Base-by-base conservation (phyloP, 2,113 vertebrate species). In the Psettodes erumei region DNA sequence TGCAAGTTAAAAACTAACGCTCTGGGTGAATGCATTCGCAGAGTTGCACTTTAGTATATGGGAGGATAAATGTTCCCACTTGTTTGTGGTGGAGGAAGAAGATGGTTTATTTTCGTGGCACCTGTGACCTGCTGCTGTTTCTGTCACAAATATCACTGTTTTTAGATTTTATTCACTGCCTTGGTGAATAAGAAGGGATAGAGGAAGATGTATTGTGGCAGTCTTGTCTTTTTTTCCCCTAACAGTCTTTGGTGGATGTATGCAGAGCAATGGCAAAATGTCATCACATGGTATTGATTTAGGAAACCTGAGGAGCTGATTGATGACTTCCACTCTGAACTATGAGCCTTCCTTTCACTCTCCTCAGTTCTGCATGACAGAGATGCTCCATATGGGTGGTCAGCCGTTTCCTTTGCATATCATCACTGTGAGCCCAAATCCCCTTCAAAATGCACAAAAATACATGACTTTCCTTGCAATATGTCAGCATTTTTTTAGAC, bases 111-210 rank as follows among this genome's bases (percentile, higher is more conserved):
- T 92, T 89, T 66, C 68, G 40, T 87, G 89, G 87, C 91, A 93
- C 91, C 92, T 92, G 91, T 93, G 93, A 91, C 91, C 89, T 73
- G 88, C 85, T 71, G 59, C 72, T 66, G 61, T 79, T 88, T 74
- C 77, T 77, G 82, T 80, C 73, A 72, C 86, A 79, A 89, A 89
- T 84, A 90, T n/a, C n/a, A n/a, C n/a, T n/a, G n/a, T n/a, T n/a
- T n/a, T n/a, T n/a, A n/a, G n/a, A n/a, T n/a, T n/a, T n/a, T n/a
- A n/a, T n/a, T n/a, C n/a, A 88, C 77, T 75, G 86, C 83, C 89
- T 84, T 21, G 3, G 71, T 83, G 82, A 85, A 90, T 88, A 87
- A 93, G 68, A 68, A 72, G 70, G 53, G 66, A 65, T 77, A 67
- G 84, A 89, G 71, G 76, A 77, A 40, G 71, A 86, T 79, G 79